Conservation (phyloP, 2,113 vertebrate genomes). For the Brachyhypopomus gauderio region DNA sequence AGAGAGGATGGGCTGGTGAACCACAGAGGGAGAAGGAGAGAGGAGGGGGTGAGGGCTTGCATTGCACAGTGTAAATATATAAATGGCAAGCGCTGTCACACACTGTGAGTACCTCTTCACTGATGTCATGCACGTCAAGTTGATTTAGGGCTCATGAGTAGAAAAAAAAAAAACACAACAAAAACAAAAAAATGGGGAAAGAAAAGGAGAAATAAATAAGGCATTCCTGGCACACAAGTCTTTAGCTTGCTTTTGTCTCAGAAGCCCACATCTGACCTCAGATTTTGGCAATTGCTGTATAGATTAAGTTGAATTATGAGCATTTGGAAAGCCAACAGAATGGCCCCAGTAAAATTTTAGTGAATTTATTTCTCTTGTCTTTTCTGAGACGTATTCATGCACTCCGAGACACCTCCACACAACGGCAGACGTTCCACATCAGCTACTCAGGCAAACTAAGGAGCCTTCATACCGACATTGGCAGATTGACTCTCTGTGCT, state of each 20-base stretch:
- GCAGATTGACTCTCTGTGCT: slow-evolving; percentile 51
- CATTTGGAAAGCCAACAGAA: slow-evolving; percentile 11
- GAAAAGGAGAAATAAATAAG: not conserved
- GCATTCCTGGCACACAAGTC: not conserved
- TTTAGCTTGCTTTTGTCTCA: slow-evolving; percentile 35
- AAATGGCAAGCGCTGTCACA: slow-evolving; percentile 58
- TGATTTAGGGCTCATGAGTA: slow-evolving; percentile 50
- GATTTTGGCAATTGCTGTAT: not conserved
- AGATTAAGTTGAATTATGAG: slow-evolving; percentile 29
- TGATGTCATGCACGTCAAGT: slow-evolving; percentile 55
- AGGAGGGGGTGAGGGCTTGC: slow-evolving; percentile 44
- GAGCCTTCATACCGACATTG: slow-evolving; percentile 40
- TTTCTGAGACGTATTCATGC: slow-evolving; percentile 23
- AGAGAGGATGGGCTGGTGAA: slow-evolving; percentile 50
- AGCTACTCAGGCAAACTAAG: slow-evolving; percentile 44
- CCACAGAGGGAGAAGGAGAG: slow-evolving; percentile 42
- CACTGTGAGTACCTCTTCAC: slow-evolving; percentile 58
- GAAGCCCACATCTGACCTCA: slow-evolving; percentile 37
- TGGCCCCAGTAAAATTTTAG: not conserved
- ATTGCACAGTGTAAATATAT: slow-evolving; percentile 58
- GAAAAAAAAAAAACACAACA: slow-evolving; percentile 22
- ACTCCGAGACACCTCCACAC: slow-evolving; percentile 36
- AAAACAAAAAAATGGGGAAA: not conserved
- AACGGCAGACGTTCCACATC: slow-evolving; percentile 53
- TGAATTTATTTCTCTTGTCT: not conserved